Evolutionary conservation across 2,888 invertebrate genomes (phyloP), one percentile per base, ranked within the genome.

Genomic region (Beris morrisii): DNA sequence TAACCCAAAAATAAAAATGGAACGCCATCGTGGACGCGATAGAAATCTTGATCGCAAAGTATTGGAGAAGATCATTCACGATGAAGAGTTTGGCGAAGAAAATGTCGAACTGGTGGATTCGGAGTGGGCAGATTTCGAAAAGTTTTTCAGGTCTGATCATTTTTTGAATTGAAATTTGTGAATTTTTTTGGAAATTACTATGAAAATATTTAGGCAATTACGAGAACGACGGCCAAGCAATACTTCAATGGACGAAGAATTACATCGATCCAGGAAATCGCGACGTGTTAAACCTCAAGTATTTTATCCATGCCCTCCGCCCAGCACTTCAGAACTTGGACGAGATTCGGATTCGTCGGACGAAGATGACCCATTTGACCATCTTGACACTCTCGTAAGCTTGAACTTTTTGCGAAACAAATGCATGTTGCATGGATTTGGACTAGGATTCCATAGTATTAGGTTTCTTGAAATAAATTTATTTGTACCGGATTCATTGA

Each of bases 111-210:
- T 76, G 71, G 76, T 80, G 64, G 80, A 80, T 70, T 78, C 79
- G 45, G 81, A 80, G 71, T 80, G 80, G 80, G 80, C 79, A 4
- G 81, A 80, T 70, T 80, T 80, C 69, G 81, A 80, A 71, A 78
- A 76, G 69, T 78, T 78, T 69, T 67, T 73, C 46, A 73, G 72
- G 72, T 72, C 64, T 12, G 11, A 28, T 28, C 43, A n/a, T n/a
- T 30, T 63, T 31, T 54, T 30, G 46, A 61, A 66, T 64, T 45
- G 28, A 46, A 38, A 43, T 46, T 32, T 48, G n/a, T n/a, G n/a
- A n/a, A n/a, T n/a, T 46, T 31, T 45, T 48, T 59, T 38, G 38
- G 38, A 38, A 38, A 38, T 38, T 9, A 22, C 31, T 50, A 15
- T 59, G 74, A 76, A 22, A 72, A 38, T 38, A 38, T 38, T 38